Conservation (phyloP, 2,888 invertebrate species). For the Ophioninae sp. region DNA sequence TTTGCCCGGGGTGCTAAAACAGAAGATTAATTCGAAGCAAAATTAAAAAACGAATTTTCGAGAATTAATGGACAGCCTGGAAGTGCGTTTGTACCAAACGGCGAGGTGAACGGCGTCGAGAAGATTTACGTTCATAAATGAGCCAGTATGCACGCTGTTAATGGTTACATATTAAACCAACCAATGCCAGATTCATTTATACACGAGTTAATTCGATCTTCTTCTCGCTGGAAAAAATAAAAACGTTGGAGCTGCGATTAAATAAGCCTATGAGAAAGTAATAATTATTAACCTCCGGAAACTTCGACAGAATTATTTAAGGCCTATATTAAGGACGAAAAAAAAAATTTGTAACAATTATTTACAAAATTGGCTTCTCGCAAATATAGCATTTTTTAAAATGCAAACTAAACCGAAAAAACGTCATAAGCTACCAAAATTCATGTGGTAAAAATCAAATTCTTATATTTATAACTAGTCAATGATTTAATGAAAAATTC, state of each 20-base stretch:
- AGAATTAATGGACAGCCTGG: constrained; percentile 23
- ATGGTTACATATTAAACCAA: constrained; percentile 15
- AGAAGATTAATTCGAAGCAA: constrained; percentile 11
- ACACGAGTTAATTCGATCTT: not conserved
- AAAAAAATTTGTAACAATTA: too few relatives aligned
- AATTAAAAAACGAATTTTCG: constrained; percentile 27
- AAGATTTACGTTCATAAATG: constrained; percentile 26
- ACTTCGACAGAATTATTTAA: too few relatives aligned
- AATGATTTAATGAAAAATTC: too few relatives aligned
- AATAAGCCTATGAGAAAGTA: too few relatives aligned
- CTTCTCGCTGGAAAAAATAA: not conserved
- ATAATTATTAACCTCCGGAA: too few relatives aligned
- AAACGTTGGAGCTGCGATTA: not conserved
- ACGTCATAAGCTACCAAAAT: too few relatives aligned
- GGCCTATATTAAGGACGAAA: too few relatives aligned
- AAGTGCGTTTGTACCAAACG: constrained; percentile 5
- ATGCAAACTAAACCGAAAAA: too few relatives aligned
- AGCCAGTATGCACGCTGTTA: not conserved
- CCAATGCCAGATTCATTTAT: not conserved
- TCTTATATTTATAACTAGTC: too few relatives aligned
- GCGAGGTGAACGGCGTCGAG: constrained; percentile 19
- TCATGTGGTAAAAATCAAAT: too few relatives aligned
- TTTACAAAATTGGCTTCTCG: too few relatives aligned
- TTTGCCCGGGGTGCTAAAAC: not conserved
- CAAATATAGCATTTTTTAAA: too few relatives aligned